Base-by-base conservation (phyloP, 2,797 vertebrate genomes). In the Calcarius lapponicus region DNA sequence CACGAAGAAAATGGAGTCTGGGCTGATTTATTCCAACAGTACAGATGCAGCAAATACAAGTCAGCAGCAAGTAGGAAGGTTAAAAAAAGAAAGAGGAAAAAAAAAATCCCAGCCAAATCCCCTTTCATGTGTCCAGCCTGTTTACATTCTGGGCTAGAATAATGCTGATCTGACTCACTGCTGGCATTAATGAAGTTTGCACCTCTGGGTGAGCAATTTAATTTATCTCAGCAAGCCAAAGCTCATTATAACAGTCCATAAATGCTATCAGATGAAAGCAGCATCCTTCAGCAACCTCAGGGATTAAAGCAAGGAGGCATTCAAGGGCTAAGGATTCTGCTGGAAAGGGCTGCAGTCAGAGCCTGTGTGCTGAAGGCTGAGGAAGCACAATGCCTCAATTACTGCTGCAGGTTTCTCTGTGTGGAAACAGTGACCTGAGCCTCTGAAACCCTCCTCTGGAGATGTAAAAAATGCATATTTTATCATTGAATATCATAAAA, bases 191-290 rank as follows among this genome's bases (percentile, higher is more conserved):
- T 95, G 93, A 93, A 94, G 90, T 94, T 90, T 95, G 80, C 94
- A 96, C 88, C 70, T 95, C 90, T 92, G 92, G 83, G 36, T 92
- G 83, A 95, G 92, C 92, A 84, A 66, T 90, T 96, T 95, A 79
- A 95, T 95, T 93, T 90, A 94, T 94, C 92, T 94, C 86, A 66
- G 93, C 66, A 84, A 95, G 75, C 76, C 92, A 95, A 86, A 95
- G 76, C 93, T 96, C 93, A 81, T 93, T 95, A 80, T 90, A 92
- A 51, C 70, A 40, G 80, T 62, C 88, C 83, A 48, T 73, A 95
- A 95, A 94, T 22, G 86, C 66, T 93, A 93, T 93, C 92, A 84
- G 86, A 96, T 95, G 94, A 93, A 92, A 95, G 90, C 76, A 96
- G 90, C 90, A 97, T 90, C 95, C 93, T 94, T 95, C 93, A 93